phyloP scores from a whole-genome alignment of 2,888 invertebrate species.

The Nomada ruficornis region DNA sequence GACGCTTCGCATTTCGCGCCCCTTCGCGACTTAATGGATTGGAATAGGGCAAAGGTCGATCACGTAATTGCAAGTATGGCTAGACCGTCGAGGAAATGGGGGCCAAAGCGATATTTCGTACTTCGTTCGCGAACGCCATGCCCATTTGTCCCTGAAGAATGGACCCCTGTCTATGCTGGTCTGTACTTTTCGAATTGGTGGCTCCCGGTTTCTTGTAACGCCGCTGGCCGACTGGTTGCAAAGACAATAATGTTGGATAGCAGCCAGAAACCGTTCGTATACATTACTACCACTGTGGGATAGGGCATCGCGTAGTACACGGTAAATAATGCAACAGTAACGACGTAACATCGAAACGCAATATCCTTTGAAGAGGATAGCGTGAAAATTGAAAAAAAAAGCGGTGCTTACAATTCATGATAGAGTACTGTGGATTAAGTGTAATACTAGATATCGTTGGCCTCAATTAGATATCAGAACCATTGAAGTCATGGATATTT shows the following conservation, averaged over 20 bases:
- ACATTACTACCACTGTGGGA: conserved; percentile 13
- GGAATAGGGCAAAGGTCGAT: conserved; percentile 73
- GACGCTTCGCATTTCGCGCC: conserved; percentile 59
- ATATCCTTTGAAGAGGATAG: too few species aligned
- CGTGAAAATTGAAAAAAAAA: too few species aligned
- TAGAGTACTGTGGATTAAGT: too few species aligned
- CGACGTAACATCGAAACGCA: too few species aligned
- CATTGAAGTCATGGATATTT: too few species aligned
- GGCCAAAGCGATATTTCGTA: conserved; percentile 68
- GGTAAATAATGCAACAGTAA: background rate
- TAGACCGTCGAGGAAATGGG: conserved; percentile 36
- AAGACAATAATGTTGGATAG: conserved; percentile 62
- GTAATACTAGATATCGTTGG: too few species aligned
- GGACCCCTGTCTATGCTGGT: conserved; percentile 57
- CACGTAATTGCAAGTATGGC: conserved; percentile 73
- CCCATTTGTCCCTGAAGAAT: conserved; percentile 71
- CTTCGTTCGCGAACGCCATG: conserved; percentile 63
- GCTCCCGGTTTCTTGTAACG: conserved; percentile 53
- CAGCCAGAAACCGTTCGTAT: conserved; percentile 27
- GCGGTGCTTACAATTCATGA: too few species aligned
- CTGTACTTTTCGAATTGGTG: conserved; percentile 68
- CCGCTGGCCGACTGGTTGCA: conserved; percentile 48
- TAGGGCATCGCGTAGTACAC: background rate
- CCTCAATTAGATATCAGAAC: too few species aligned
- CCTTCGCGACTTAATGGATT: conserved; percentile 70